Base-by-base conservation (phyloP, 2,797 vertebrate genomes). In the Hemitrygon akajei region DNA sequence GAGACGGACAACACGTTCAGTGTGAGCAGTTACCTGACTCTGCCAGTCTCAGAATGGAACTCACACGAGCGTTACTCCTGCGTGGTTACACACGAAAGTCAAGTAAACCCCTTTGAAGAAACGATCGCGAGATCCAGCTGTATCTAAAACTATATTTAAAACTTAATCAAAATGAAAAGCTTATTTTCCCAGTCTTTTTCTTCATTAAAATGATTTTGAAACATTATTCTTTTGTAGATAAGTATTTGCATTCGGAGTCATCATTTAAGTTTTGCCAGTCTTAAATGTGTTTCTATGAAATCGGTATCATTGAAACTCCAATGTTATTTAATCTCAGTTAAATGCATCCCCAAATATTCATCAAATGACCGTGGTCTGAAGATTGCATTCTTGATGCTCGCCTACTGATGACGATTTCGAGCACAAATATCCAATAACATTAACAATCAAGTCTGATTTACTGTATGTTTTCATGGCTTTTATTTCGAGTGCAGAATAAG, bases 21-120 rank as follows among this genome's bases (percentile, higher is more conserved):
- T 80, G 81, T 66, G 56, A 93, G 80, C 79, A 93, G 93, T 82
- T 82, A 63, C 27, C 93, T 93, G 58, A 93, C 56, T 40, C 93
- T 93, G 93, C 11, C 93, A 34, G 79, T 58, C 76, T 56, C 81
- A 84, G 81, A 56, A 3, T 84, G 81, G 81, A 84, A 56, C 25
- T 30, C 81, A 84, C 47, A 84, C 80, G 60, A 82, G 22, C 60
- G 25, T 40, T 82, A 81, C 60, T 37, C 93, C 93, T 93, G 93
- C 66, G 20, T 81, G 34, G 93, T 93, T 16, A 93, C 27, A 34
- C 79, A 93, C 60, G 76, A 93, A 60, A 2, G 60, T 34, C 93
- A 0, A 9, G 16, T 79, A 25, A 82, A 6, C 6, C 77, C 93
- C 27, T 1, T 63, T 22, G 1, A 30, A 27, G 27, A 0, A 66